These are phyloP conservation scores for Tromatobia lineatoria DNA, from an alignment of 2,888 invertebrate species.

Conservation along the genomic window DNA sequence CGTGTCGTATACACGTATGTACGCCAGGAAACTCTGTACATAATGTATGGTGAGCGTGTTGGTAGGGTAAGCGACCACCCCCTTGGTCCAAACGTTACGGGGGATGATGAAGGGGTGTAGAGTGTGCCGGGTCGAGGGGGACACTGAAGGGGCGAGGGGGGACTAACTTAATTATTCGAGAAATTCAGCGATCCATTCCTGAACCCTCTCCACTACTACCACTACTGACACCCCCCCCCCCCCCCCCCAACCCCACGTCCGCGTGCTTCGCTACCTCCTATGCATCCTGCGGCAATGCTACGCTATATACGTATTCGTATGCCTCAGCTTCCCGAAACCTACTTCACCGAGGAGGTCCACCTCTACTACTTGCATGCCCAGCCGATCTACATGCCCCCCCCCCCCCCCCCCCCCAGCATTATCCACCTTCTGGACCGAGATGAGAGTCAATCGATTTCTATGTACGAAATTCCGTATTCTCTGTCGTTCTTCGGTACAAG, in stretches of 20 bases:
- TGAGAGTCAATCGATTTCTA: slow-evolving; percentile 60
- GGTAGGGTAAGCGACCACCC: slow-evolving; percentile 82
- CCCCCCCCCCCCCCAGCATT: slow-evolving; percentile 16
- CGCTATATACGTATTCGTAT: slow-evolving; percentile 30
- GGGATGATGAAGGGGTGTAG: slow-evolving; percentile 12
- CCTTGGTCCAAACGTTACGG: slow-evolving; percentile 50
- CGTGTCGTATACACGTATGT: slow-evolving; percentile 72
- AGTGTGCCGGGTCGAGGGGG: slow-evolving; percentile 2
- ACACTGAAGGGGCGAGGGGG: slow-evolving; percentile 48
- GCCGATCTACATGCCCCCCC: slow-evolving; percentile 31
- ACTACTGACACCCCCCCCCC: slow-evolving; percentile 43
- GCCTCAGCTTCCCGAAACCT: slow-evolving; percentile 60
- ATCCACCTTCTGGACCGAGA: slow-evolving; percentile 46
- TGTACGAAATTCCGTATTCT: slow-evolving; percentile 20
- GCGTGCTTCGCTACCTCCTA: slow-evolving; percentile 59
- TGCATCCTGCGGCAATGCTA: slow-evolving; percentile 14
- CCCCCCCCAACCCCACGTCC: slow-evolving; percentile 58
- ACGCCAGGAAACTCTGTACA: slow-evolving; percentile 80
- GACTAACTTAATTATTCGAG: slow-evolving; percentile 86
- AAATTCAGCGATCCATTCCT: slow-evolving; percentile 85
- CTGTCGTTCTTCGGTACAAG: background rate
- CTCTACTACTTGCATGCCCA: slow-evolving; percentile 37
- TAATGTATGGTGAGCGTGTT: slow-evolving; percentile 83
- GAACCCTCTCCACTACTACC: slow-evolving; percentile 72
- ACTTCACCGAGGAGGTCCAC: slow-evolving; percentile 57